A percentile compares a stretch with the other conserved stretches of the same genome.
Evolutionary conservation across 2,888 invertebrate species (phyloP).

Genomic region (Pseudanteris insignis): DNA sequence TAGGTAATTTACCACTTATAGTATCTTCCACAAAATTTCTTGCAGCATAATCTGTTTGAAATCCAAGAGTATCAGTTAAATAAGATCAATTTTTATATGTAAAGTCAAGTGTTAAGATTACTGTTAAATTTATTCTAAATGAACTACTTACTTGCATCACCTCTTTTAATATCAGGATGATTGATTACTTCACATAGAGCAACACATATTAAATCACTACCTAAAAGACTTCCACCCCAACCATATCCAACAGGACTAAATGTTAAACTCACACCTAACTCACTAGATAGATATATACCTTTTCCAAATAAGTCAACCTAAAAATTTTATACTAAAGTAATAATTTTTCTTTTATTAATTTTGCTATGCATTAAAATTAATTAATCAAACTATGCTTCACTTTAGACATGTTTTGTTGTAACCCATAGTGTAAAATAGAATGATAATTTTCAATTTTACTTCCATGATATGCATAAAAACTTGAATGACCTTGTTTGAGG

Average conservation of each 20-base stretch:
- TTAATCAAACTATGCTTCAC: too few relatives aligned
- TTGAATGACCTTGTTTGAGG: constrained; percentile 69
- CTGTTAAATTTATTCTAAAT: too few relatives aligned
- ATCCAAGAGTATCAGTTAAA: too few relatives aligned
- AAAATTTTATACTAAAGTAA: constrained; percentile 11
- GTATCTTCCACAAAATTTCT: constrained; percentile 57
- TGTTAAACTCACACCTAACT: constrained; percentile 76
- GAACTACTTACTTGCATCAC: constrained; percentile 53
- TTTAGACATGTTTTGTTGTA: constrained; percentile 78
- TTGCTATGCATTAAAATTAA: neutral
- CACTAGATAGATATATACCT: constrained; percentile 80
- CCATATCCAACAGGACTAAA: constrained; percentile 79
- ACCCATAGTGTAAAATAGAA: constrained; percentile 80
- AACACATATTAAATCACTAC: constrained; percentile 79
- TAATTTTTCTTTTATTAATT: neutral
- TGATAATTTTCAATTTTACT: constrained; percentile 84
- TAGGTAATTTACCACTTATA: constrained; percentile 69
- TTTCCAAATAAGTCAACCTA: constrained; percentile 73
- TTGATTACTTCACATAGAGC: constrained; percentile 84
- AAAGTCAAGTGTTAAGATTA: neutral
- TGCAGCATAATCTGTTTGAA: constrained; percentile 50
- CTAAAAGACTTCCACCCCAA: constrained; percentile 81
- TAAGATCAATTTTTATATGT: too few relatives aligned
- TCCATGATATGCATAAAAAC: constrained; percentile 81
- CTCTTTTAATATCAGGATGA: constrained; percentile 71